Conservation (phyloP, 2,888 invertebrate genomes). For the Ceramica pisi region DNA sequence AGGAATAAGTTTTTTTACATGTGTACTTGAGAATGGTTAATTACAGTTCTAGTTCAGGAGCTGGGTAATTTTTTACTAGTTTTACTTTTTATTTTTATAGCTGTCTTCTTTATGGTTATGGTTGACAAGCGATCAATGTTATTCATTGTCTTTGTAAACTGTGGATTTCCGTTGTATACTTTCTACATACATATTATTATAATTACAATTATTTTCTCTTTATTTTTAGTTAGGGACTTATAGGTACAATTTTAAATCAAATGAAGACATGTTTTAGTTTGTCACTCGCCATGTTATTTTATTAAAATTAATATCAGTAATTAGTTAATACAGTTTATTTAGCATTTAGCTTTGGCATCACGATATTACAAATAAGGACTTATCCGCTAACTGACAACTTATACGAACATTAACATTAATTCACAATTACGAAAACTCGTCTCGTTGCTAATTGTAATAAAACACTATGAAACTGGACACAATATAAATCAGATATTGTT, state of each 20-base stretch:
- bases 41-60: constrained; percentile 21
- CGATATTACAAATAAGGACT: constrained; percentile 40
- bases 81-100: constrained; percentile 2
- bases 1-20: background rate
- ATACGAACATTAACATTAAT: constrained; percentile 61
- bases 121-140: constrained; percentile 6
- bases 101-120: background rate
- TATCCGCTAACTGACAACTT: constrained; percentile 54
- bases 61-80: background rate
- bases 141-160: background rate
- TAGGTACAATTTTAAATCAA: no score
- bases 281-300: background rate
- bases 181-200: no score
- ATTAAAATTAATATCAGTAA: background rate
- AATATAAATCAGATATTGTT: constrained; percentile 78
- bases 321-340: background rate
- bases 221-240: no score
- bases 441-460: constrained; percentile 71
- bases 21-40: constrained; percentile 17
- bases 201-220: no score
- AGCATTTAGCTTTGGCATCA: background rate
- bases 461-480: constrained; percentile 71
- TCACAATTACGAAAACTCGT: constrained; percentile 70
- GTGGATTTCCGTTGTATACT: no score
- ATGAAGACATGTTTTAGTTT: background rate